Percentiles rank a stretch among this genome's conserved stretches.
Conservation (phyloP, 2,113 vertebrate genomes). For the Physeter macrocephalus region DNA sequence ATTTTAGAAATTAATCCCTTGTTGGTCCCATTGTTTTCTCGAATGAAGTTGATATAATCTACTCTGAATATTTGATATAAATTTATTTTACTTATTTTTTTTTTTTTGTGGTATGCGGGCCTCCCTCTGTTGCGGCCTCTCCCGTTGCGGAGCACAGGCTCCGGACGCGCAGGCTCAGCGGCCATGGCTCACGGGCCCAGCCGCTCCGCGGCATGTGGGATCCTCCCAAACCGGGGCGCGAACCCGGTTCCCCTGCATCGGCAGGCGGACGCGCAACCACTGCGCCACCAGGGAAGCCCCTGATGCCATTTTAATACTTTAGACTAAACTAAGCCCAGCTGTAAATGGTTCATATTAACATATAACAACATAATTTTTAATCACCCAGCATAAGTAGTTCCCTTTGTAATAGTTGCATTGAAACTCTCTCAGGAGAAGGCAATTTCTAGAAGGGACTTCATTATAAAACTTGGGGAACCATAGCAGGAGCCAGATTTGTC, state of each 20-base stretch:
- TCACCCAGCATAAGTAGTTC: background rate
- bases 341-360: background rate
- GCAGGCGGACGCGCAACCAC: no score
- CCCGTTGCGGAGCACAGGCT: no score
- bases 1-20: background rate
- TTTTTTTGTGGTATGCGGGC: no score
- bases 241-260: no score
- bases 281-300: no score
- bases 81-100: no score
- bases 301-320: background rate
- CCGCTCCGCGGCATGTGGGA: no score
- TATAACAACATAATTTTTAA: background rate
- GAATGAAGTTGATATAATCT: background rate
- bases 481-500: background rate
- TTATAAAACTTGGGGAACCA: background rate
- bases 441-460: background rate
- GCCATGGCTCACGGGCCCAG: no score
- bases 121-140: no score
- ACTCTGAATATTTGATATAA: background rate
- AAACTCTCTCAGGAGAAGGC: background rate
- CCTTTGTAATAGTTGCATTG: background rate
- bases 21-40: background rate
- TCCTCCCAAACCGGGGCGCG: no score
- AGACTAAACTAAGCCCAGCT: background rate
- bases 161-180: no score